A percentile compares a stretch with the other conserved stretches of the same genome.
These are phyloP conservation scores for Oceanites oceanicus DNA, from an alignment of 2,113 vertebrate species.

Conservation along the genomic window DNA sequence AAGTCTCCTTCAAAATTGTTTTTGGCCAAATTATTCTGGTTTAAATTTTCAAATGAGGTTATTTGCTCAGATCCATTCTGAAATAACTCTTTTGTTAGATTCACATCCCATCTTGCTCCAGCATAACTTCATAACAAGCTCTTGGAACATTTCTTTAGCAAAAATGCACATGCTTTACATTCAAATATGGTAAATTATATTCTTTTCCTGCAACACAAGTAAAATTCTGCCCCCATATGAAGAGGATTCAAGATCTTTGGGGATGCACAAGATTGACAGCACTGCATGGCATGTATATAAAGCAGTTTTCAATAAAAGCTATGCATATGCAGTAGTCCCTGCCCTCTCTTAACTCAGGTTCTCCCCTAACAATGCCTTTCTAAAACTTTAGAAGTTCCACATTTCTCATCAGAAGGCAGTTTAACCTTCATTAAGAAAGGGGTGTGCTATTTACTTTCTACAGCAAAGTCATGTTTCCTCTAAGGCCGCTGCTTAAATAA, in stretches of 20 bases:
- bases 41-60: neutral
- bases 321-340: no score
- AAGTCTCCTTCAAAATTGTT: neutral
- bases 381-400: neutral
- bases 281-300: neutral
- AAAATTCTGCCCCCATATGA: neutral
- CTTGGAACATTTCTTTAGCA: neutral
- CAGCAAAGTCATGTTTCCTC: neutral
- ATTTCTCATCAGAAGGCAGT: neutral
- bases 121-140: neutral
- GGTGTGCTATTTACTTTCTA: neutral
- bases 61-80: neutral
- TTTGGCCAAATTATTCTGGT: neutral
- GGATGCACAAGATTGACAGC: neutral
- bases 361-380: neutral
- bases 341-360: neutral
- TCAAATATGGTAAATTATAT: neutral
- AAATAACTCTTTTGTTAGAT: neutral
- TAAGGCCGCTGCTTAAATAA: neutral
- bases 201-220: neutral
- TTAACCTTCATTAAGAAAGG: neutral
- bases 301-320: neutral
- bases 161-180: neutral
- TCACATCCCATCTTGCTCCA: neutral
- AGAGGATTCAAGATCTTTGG: neutral